A percentile compares a stretch with the other conserved stretches of the same genome.
These are phyloP conservation scores for Centropus bengalensis DNA, from an alignment of 2,113 vertebrate species.

Conservation along the genomic window DNA sequence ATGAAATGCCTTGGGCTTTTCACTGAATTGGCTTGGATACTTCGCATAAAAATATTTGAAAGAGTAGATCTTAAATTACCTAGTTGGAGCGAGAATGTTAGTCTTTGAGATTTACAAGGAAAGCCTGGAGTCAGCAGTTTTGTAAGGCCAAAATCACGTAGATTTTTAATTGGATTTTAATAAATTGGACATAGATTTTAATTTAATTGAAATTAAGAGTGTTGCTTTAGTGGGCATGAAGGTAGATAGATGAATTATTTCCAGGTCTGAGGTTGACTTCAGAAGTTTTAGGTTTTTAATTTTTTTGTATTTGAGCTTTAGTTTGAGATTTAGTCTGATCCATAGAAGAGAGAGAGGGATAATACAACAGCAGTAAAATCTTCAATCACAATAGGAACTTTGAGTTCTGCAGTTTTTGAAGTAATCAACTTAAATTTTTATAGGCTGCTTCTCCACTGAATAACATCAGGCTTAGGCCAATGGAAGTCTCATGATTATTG, in stretches of 20 bases:
- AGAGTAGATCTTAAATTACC: background rate
- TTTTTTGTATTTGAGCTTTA: background rate
- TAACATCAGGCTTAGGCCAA: background rate
- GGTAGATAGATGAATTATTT: background rate
- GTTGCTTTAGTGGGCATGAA: background rate
- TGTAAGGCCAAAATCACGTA: background rate
- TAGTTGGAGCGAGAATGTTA: background rate
- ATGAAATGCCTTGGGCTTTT: background rate
- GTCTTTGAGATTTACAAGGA: background rate
- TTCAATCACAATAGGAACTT: background rate
- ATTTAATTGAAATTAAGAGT: background rate
- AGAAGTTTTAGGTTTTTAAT: background rate
- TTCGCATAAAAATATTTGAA: background rate
- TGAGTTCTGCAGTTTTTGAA: background rate
- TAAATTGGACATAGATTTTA: too few relatives aligned
- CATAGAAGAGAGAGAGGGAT: background rate
- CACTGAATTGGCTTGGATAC: background rate
- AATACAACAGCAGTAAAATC: background rate
- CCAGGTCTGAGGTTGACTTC: background rate
- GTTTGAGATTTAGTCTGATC: background rate
- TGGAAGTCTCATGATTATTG: background rate
- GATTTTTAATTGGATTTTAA: background rate
- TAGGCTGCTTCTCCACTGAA: background rate
- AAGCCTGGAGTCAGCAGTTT: background rate
- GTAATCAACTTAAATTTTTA: background rate